Evolutionary conservation across 2,797 vertebrate genomes (phyloP), one percentile per base, ranked within the genome.

Genomic region (Tympanoctomys barrerae): DNA sequence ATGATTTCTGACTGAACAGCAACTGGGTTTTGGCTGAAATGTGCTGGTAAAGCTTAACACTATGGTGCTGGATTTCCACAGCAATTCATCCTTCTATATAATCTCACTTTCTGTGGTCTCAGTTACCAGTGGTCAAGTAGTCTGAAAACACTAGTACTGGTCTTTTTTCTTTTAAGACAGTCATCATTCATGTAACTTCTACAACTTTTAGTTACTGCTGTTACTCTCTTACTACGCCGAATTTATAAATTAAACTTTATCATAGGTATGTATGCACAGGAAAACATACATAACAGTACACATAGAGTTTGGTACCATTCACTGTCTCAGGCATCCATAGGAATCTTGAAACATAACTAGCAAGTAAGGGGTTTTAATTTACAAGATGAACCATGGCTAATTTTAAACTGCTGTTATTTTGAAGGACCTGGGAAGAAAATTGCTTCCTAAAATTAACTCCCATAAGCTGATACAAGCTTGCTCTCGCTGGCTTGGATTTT

Each of bases 241-340:
- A 80, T 62, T 85, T 79, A 90, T 61, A 85, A 78, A 59, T 19
- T 46, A 77, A 85, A 71, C 31, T 90, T 94, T 70, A 75, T 46
- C n/a, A 1, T 49, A 78, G 46, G n/a, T 52, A 61, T 85, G 42
- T 71, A n/a, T 33, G 18, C 28, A 59, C 39, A 94, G 39, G 49
- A 42, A 89, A 78, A 62, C 42, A 64, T 19, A 22, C 5, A 57
- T 57, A 57, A 42, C 12, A 82, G 57, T 21, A 54, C 21, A 62
- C 26, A 16, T 33, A 62, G 52, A 26, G 16, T 62, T 79, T 85
- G 54, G 49, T 7, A 64, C 33, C 31, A 31, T 21, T 59, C 36
- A 33, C 26, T 42, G 22, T 59, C 66, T 59, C 31, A 66, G 46
- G 59, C 39, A 62, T 64, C 21, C 57, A 26, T 39, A 61, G 9